Percentiles rank a stretch among this genome's conserved stretches.
phyloP scores from a whole-genome alignment of 2,113 vertebrate species.

The Coregonus clupeaformis region DNA sequence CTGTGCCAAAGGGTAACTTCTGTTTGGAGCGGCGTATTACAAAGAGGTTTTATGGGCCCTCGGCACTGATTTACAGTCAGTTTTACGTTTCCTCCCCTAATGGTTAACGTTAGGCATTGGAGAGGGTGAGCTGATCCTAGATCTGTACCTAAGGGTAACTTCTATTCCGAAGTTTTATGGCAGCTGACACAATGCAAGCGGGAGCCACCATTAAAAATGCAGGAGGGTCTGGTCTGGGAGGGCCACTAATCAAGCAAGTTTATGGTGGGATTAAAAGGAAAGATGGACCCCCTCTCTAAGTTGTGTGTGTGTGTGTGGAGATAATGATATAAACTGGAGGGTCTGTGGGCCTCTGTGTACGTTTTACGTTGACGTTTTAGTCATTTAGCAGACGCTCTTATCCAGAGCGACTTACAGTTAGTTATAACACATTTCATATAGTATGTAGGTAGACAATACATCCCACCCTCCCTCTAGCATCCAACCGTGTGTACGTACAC shows the following conservation, averaged over 20 bases:
- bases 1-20: slow-evolving; percentile 18
- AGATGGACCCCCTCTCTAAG: slow-evolving; percentile 35
- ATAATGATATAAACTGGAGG: not conserved
- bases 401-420: too few species aligned
- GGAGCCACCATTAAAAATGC: slow-evolving; percentile 66
- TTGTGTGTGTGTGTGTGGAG: slow-evolving; percentile 27
- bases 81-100: too few species aligned
- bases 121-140: slow-evolving; percentile 34
- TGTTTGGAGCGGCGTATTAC: not conserved
- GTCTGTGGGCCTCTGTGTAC: too few species aligned
- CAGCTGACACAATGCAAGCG: slow-evolving; percentile 44
- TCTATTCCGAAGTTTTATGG: slow-evolving; percentile 47
- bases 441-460: too few species aligned
- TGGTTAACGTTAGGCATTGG: slow-evolving; percentile 36
- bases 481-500: too few species aligned
- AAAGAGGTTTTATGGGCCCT: too few species aligned
- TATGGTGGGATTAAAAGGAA: slow-evolving; percentile 63
- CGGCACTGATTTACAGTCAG: too few species aligned
- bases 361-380: too few species aligned
- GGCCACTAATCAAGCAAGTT: slow-evolving; percentile 59
- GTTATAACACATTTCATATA: too few species aligned
- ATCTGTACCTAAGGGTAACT: slow-evolving; percentile 24
- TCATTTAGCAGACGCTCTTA: too few species aligned
- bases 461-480: too few species aligned
- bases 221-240: slow-evolving; percentile 48